Evolutionary conservation across 2,888 invertebrate genomes (phyloP).

Genomic region (Schizotus pectinicornis): DNA sequence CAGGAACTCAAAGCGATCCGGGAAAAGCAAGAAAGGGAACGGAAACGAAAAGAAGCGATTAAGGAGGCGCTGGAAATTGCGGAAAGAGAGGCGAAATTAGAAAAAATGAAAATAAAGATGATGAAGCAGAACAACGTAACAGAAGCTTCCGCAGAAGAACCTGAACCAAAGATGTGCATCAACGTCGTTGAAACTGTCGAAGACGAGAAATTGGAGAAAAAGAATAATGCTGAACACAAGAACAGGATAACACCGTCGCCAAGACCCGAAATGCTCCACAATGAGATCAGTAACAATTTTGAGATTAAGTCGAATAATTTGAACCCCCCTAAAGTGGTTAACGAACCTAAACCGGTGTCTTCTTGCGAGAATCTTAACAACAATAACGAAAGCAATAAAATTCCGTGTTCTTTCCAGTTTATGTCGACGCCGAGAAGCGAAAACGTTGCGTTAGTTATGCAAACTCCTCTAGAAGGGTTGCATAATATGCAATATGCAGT

Average conservation of each 20-base stretch:
- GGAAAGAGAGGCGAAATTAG: conserved; percentile 68
- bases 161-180: no score
- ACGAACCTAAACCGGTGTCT: conserved; percentile 30
- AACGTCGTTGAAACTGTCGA: no score
- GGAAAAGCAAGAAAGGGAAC: conserved; percentile 75
- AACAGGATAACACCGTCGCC: conserved; percentile 9
- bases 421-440: conserved; percentile 43
- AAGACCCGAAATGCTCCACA: conserved; percentile 20
- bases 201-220: conserved; percentile 7
- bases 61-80: conserved; percentile 78
- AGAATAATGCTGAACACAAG: conserved; percentile 46
- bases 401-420: conserved; percentile 22
- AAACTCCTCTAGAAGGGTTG: conserved; percentile 56
- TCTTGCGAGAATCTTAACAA: conserved; percentile 38
- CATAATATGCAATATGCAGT: conserved; percentile 67
- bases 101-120: conserved; percentile 47
- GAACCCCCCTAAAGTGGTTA: conserved; percentile 21
- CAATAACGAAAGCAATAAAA: conserved; percentile 33
- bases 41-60: conserved; percentile 76
- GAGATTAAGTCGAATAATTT: conserved; percentile 10
- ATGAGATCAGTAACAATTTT: conserved; percentile 24
- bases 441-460: conserved; percentile 56
- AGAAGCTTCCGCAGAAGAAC: conserved; percentile 1
- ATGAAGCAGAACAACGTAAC: conserved; percentile 42
- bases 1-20: conserved; percentile 70